Conservation (phyloP, 1,140 invertebrate genomes). For the Microplitis demolitor region DNA sequence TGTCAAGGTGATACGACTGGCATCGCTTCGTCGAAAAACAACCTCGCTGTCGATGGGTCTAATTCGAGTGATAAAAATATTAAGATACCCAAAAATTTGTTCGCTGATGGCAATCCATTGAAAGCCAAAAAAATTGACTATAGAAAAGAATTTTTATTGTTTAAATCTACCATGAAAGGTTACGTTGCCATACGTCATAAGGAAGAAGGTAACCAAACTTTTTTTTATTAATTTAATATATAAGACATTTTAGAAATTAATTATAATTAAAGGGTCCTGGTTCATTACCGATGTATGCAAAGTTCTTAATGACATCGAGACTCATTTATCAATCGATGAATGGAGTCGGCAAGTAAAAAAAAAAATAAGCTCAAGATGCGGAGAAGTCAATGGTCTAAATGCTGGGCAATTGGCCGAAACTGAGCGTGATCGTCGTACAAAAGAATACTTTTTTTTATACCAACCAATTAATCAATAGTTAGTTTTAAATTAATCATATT, state of each 20-base stretch:
- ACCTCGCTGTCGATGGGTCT: not conserved
- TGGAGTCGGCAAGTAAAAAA: slow-evolving; percentile 7
- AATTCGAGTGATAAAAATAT: too few relatives aligned
- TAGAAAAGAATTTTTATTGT: not conserved
- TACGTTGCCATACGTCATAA: not conserved
- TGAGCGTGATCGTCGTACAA: not conserved
- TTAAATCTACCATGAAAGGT: slow-evolving; percentile 10
- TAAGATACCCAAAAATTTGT: too few relatives aligned
- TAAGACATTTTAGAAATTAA: not conserved
- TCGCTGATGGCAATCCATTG: too few relatives aligned
- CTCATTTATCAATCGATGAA: not conserved
- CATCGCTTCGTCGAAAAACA: not conserved
- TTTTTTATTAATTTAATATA: not conserved
- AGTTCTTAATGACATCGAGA: not conserved
- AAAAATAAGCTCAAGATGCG: not conserved
- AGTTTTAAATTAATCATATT: too few relatives aligned
- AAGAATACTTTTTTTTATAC: slow-evolving; percentile 1
- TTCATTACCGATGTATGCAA: slow-evolving; percentile 13
- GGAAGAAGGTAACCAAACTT: not conserved
- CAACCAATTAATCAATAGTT: too few relatives aligned
- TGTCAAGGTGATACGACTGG: slow-evolving; percentile 13
- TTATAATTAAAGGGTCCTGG: slow-evolving; percentile 1
- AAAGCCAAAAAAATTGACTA: not conserved
- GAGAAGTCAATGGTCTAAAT: not conserved
- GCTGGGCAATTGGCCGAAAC: slow-evolving; percentile 1